Conservation (phyloP, 1,140 invertebrate species). For the Drosophila sulfurigaster region DNA sequence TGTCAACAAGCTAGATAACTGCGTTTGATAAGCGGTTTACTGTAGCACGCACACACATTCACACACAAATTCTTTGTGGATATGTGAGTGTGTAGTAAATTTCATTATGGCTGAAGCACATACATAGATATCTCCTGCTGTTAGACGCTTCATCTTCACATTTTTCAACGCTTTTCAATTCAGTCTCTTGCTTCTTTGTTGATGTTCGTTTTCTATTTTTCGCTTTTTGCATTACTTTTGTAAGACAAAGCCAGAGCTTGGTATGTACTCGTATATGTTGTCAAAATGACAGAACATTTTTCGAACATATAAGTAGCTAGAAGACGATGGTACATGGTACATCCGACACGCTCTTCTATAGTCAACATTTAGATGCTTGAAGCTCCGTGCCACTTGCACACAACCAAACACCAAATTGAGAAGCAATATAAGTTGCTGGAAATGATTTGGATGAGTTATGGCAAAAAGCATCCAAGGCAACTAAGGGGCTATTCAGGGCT, state of each 20-base stretch:
- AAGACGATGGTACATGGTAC: conserved; percentile 16
- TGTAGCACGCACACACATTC: conserved; percentile 13
- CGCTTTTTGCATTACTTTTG: conserved; percentile 23
- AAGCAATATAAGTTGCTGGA: conserved; percentile 8
- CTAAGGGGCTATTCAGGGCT: neutral
- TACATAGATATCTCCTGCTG: conserved; percentile 24
- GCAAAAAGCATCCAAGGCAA: neutral
- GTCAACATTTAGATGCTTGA: conserved; percentile 34
- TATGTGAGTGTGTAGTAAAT: conserved; percentile 11
- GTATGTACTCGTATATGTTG: conserved; percentile 47
- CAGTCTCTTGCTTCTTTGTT: conserved; percentile 7
- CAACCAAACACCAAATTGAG: neutral
- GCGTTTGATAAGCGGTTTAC: conserved; percentile 70
- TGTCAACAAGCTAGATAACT: conserved; percentile 76
- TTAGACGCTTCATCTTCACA: conserved; percentile 55
- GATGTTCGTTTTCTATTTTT: conserved; percentile 15
- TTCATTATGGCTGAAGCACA: conserved; percentile 61
- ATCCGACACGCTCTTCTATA: conserved; percentile 8
- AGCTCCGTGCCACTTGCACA: conserved; percentile 73
- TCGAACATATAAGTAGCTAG: conserved; percentile 70
- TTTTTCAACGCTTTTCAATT: conserved; percentile 52
- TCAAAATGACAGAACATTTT: conserved; percentile 77
- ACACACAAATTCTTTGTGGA: neutral
- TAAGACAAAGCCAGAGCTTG: conserved; percentile 30
- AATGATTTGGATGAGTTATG: conserved; percentile 24